phyloP scores from a whole-genome alignment of 2,113 vertebrate genomes.

The Coptodon bakossiorum region DNA sequence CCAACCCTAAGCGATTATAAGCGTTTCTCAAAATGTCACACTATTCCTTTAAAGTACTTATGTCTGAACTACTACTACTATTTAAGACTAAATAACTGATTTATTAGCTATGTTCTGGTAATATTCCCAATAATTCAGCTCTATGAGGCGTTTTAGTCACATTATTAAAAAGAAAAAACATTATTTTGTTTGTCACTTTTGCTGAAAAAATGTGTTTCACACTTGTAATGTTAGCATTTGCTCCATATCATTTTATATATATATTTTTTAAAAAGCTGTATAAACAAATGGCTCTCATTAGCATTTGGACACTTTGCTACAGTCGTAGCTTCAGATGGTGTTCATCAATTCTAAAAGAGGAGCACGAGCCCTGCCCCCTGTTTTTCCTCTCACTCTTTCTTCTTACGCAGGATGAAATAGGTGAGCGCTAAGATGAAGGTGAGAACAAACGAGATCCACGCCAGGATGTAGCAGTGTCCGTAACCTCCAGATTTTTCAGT shows the following conservation, averaged over 20 bases:
- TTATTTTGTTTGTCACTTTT: not conserved
- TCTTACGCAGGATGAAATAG: conserved; percentile 92
- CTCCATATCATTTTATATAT: not conserved
- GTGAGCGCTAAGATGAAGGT: conserved; percentile 84
- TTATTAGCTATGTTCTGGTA: not conserved
- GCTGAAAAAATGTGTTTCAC: not conserved
- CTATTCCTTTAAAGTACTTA: not conserved
- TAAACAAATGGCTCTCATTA: conserved; percentile 38
- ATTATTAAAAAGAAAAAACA: not conserved
- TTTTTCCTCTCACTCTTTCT: conserved; percentile 59
- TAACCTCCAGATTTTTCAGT: conserved; percentile 66
- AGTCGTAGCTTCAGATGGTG: not conserved
- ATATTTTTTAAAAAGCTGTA: not conserved
- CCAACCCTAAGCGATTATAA: not conserved
- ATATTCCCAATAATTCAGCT: not conserved
- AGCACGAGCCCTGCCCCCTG: not conserved
- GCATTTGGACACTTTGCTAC: not conserved
- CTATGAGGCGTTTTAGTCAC: not conserved
- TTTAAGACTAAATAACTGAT: not conserved
- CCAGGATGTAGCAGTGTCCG: conserved; percentile 87
- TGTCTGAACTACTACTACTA: not conserved
- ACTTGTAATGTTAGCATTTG: not conserved
- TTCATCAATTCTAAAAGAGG: not conserved
- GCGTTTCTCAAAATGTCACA: not conserved
- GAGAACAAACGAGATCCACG: conserved; percentile 90